Evolutionary conservation across 2,797 vertebrate genomes (phyloP).

Genomic region (Salmo trutta): DNA sequence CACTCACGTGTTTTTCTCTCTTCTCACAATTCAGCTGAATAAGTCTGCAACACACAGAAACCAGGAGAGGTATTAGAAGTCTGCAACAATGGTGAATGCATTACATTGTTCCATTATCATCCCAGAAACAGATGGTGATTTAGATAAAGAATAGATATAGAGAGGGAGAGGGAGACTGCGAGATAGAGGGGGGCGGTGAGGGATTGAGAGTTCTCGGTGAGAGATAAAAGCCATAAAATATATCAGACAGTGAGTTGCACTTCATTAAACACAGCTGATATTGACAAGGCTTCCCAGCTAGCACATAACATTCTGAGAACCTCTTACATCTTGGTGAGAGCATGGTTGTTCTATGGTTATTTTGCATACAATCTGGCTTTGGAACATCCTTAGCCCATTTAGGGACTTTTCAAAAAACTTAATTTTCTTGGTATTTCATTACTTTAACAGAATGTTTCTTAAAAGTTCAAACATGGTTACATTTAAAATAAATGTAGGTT

Average conservation of each 20-base stretch:
- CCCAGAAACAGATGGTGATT: constrained; percentile 13
- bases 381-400: no score
- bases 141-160: not conserved
- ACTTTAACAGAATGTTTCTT: no score
- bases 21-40: constrained; percentile 36
- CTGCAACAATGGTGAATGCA: not conserved
- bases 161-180: not conserved
- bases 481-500: not conserved
- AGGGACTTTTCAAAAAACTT: no score
- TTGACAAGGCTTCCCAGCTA: not conserved
- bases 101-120: constrained; percentile 4
- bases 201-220: not conserved
- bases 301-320: no score
- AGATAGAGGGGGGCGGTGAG: not conserved
- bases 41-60: constrained; percentile 74
- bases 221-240: not conserved
- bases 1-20: constrained; percentile 12
- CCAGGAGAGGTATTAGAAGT: constrained; percentile 34
- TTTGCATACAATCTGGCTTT: no score
- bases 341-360: no score
- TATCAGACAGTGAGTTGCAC: not conserved
- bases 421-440: no score
- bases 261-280: not conserved
- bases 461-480: no score
- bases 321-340: no score